phyloP scores from a whole-genome alignment of 2,113 vertebrate genomes.

The Dicentrarchus labrax region DNA sequence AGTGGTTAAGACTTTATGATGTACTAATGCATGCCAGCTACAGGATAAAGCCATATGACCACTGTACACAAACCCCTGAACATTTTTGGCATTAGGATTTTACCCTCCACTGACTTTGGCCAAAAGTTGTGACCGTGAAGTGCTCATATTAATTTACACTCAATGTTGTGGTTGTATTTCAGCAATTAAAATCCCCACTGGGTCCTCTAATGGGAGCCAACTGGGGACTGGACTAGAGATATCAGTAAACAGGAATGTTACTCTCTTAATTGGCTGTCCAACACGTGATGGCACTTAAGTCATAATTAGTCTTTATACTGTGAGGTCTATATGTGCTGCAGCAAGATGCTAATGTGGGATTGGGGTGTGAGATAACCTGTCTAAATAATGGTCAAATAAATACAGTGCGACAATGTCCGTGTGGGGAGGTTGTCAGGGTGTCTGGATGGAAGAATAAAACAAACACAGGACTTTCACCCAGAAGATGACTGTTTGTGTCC shows the following conservation, averaged over 20 bases:
- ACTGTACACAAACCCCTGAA: slow-evolving; percentile 1
- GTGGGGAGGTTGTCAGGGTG: too few species aligned
- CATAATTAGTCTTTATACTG: slow-evolving; percentile 38
- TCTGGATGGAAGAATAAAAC: too few species aligned
- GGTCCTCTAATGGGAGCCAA: slow-evolving; percentile 44
- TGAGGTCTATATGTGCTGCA: slow-evolving; percentile 40
- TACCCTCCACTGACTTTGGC: slow-evolving; percentile 53
- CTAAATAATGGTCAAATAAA: too few species aligned
- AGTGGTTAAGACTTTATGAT: slow-evolving; percentile 1
- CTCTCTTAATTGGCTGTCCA: slow-evolving; percentile 66
- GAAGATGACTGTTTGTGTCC: too few species aligned
- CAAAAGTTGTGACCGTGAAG: slow-evolving; percentile 44
- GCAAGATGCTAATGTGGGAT: slow-evolving; percentile 1
- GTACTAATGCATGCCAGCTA: neutral
- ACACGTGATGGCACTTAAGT: slow-evolving; percentile 43
- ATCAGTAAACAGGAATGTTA: slow-evolving; percentile 48
- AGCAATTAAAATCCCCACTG: slow-evolving; percentile 67
- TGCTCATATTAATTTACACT: slow-evolving; percentile 56
- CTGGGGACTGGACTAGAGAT: slow-evolving; percentile 28
- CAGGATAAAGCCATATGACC: slow-evolving; percentile 9
- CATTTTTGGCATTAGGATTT: slow-evolving; percentile 35
- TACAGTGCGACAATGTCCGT: too few species aligned
- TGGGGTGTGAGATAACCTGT: too few species aligned
- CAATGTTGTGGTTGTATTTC: slow-evolving; percentile 48
- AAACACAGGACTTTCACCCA: too few species aligned